Evolutionary conservation across 2,113 vertebrate genomes (phyloP).

Genomic region (Tachysurus fulvidraco): DNA sequence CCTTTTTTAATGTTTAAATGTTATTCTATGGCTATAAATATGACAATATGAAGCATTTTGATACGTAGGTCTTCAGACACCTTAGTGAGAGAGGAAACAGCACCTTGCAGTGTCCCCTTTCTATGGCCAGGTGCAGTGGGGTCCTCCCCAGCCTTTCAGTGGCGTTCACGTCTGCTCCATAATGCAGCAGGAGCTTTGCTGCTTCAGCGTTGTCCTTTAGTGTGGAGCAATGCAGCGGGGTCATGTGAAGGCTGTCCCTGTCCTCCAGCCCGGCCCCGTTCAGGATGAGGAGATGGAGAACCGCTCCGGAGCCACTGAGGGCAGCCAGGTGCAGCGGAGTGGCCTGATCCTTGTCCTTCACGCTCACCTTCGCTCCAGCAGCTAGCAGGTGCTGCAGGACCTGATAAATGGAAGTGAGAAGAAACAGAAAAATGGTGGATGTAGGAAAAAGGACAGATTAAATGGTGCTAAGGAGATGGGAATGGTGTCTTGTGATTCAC

Average conservation of each 20-base stretch:
- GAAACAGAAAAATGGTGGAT: neutral
- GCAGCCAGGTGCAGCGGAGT: conserved; percentile 57
- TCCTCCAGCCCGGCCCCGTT: conserved; percentile 40
- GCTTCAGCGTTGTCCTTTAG: conserved; percentile 26
- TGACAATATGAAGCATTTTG: neutral
- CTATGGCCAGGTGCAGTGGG: conserved; percentile 50
- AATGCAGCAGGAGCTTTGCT: conserved; percentile 53
- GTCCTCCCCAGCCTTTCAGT: conserved; percentile 45
- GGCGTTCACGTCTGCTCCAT: conserved; percentile 47
- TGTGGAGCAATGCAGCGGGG: conserved; percentile 35
- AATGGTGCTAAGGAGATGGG: conserved; percentile 36
- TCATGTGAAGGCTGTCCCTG: conserved; percentile 49
- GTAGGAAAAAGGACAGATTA: neutral
- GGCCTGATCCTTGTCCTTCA: conserved; percentile 44
- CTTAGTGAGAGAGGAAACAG: neutral
- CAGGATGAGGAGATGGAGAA: conserved; percentile 1
- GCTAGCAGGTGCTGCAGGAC: conserved; percentile 55
- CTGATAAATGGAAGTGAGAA: conserved; percentile 1
- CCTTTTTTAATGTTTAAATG: neutral
- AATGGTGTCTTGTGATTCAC: neutral
- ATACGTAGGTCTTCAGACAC: neutral
- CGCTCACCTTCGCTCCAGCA: conserved; percentile 12
- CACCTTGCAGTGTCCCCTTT: conserved; percentile 50
- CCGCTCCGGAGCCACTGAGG: conserved; percentile 56
- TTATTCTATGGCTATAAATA: neutral